Evolutionary conservation across 2,797 vertebrate species (phyloP).

Genomic region (Hydrolagus colliei): DNA sequence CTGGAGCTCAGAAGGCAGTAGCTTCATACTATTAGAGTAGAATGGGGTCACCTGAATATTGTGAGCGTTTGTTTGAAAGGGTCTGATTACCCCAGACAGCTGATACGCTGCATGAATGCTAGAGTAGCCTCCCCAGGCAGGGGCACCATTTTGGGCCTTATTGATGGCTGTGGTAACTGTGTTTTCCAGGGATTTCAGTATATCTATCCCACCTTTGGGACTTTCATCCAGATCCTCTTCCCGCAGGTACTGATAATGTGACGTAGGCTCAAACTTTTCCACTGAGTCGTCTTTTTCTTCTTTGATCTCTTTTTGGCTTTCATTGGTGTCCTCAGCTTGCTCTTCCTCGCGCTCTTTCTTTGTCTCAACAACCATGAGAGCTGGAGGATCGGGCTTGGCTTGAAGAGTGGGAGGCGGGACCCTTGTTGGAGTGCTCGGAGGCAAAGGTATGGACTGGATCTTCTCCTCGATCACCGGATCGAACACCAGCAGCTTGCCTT

Average conservation of each 20-base stretch:
- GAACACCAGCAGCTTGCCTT: slow-evolving; percentile 89
- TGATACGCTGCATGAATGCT: slow-evolving; percentile 98
- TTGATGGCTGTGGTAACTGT: slow-evolving; percentile 93
- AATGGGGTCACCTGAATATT: slow-evolving; percentile 77
- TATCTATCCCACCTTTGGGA: slow-evolving; percentile 86
- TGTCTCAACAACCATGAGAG: slow-evolving; percentile 60
- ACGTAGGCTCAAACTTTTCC: slow-evolving; percentile 60
- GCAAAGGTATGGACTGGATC: slow-evolving; percentile 91
- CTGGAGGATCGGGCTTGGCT: slow-evolving; percentile 67
- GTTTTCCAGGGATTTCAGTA: slow-evolving; percentile 91
- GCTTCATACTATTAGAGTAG: slow-evolving; percentile 69
- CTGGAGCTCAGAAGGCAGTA: slow-evolving; percentile 61
- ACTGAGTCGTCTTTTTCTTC: slow-evolving; percentile 77
- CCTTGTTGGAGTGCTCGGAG: slow-evolving; percentile 79
- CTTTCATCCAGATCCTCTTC: slow-evolving; percentile 91
- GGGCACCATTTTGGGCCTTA: slow-evolving; percentile 93
- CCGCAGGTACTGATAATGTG: slow-evolving; percentile 84
- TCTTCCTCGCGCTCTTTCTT: slow-evolving; percentile 68
- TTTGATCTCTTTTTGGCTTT: slow-evolving; percentile 77
- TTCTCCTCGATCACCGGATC: slow-evolving; percentile 89
- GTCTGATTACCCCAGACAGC: slow-evolving; percentile 77
- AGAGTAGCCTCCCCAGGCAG: slow-evolving; percentile 94
- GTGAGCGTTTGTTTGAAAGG: slow-evolving; percentile 65
- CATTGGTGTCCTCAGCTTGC: slow-evolving; percentile 45
- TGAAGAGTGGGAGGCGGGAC: slow-evolving; percentile 71